Percentiles rank a stretch among this genome's conserved stretches.
Conservation (phyloP, 2,888 invertebrate genomes). For the Clostera curtula region DNA sequence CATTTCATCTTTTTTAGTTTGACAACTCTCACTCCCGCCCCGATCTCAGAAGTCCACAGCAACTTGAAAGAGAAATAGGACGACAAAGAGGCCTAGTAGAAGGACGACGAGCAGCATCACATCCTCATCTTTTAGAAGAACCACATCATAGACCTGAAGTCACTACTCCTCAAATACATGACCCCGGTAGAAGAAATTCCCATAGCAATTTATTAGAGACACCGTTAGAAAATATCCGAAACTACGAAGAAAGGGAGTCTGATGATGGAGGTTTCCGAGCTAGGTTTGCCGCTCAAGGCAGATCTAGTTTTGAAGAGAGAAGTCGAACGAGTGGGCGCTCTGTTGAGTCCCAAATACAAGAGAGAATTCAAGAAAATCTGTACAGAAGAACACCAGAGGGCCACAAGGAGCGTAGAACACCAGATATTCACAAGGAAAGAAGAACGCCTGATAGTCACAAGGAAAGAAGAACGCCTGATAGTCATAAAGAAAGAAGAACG, state of each 20-base stretch:
- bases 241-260: conserved; percentile 70
- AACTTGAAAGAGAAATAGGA: conserved; percentile 75
- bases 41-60: conserved; percentile 77
- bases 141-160: conserved; percentile 53
- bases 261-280: conserved; percentile 77
- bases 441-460: conserved; percentile 36
- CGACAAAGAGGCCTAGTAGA: conserved; percentile 73
- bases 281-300: conserved; percentile 52
- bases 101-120: conserved; percentile 77
- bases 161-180: conserved; percentile 51
- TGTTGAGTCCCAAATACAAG: conserved; percentile 41
- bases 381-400: conserved; percentile 61
- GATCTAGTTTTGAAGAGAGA: conserved; percentile 59
- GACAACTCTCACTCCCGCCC: conserved; percentile 61
- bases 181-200: conserved; percentile 70
- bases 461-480: conserved; percentile 41
- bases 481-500: conserved; percentile 31
- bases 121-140: conserved; percentile 78
- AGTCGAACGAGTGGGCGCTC: conserved; percentile 64
- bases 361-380: conserved; percentile 39
- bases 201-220: conserved; percentile 76
- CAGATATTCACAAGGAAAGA: conserved; percentile 40
- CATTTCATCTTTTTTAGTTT: conserved; percentile 53
- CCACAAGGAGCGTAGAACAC: conserved; percentile 39
- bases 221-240: conserved; percentile 34